Evolutionary conservation across 2,888 invertebrate species (phyloP).

Genomic region (Poecilus cupreus): DNA sequence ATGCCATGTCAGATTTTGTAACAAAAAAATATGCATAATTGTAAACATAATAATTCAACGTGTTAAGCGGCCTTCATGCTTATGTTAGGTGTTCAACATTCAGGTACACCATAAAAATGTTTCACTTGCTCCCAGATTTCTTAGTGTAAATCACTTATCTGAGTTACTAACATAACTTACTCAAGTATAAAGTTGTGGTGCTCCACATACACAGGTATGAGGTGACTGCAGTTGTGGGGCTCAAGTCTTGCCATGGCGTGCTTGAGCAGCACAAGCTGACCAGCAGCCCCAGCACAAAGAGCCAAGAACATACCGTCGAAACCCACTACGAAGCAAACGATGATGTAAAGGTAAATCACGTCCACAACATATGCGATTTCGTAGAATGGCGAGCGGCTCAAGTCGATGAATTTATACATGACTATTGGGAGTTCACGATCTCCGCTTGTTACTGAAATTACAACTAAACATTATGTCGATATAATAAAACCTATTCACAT

Average conservation of each 20-base stretch:
- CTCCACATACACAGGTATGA: slow-evolving; percentile 29
- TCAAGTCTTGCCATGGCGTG: slow-evolving; percentile 23
- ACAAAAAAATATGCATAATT: no score
- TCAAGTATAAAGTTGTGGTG: slow-evolving; percentile 47
- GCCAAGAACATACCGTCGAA: slow-evolving; percentile 48
- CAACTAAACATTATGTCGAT: no score
- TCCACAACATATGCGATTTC: slow-evolving; percentile 26
- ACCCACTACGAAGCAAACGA: slow-evolving; percentile 40
- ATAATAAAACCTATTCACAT: no score
- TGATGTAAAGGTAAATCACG: slow-evolving; percentile 30
- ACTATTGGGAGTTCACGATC: slow-evolving; percentile 37
- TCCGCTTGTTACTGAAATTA: slow-evolving; percentile 9
- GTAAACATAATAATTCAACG: no score
- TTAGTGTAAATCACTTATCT: no score
- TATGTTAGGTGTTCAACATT: no score
- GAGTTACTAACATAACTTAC: slow-evolving; percentile 34
- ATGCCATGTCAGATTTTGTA: no score
- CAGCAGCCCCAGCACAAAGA: slow-evolving; percentile 28
- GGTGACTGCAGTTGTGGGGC: background rate
- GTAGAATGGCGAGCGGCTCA: slow-evolving; percentile 29
- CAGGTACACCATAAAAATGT: no score
- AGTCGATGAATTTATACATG: slow-evolving; percentile 41
- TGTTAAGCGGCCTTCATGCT: no score
- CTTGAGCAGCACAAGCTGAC: slow-evolving; percentile 30
- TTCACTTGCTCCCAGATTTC: no score